A percentile compares a stretch with the other conserved stretches of the same genome.
Evolutionary conservation across 2,113 vertebrate species (phyloP).

Genomic region (Mus pahari): DNA sequence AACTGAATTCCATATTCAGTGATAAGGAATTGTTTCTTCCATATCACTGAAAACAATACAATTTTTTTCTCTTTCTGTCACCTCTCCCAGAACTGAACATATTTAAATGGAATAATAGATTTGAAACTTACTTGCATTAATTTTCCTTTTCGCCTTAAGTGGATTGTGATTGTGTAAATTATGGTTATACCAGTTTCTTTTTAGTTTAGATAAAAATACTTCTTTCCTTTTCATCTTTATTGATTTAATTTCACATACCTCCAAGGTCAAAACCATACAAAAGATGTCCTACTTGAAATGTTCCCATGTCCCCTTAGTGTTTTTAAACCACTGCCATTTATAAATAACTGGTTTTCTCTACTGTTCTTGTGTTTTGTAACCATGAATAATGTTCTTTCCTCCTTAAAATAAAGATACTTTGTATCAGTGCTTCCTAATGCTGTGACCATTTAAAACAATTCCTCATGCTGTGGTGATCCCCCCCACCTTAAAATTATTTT

Average conservation of each 20-base stretch:
- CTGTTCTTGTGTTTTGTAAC: not conserved
- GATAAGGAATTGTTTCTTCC: not conserved
- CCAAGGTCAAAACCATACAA: slow-evolving; percentile 23
- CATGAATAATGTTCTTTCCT: not conserved
- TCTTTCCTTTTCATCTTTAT: not conserved
- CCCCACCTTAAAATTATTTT: not conserved
- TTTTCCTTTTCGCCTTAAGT: slow-evolving; percentile 43
- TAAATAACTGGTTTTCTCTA: not conserved
- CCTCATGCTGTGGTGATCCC: not conserved
- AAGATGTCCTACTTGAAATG: slow-evolving; percentile 9
- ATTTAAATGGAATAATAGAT: slow-evolving; percentile 5
- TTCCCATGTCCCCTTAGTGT: not conserved
- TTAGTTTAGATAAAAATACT: slow-evolving; percentile 19
- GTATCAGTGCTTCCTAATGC: not conserved
- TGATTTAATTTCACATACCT: slow-evolving; percentile 31
- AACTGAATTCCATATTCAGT: not conserved
- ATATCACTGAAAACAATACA: not conserved
- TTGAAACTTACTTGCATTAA: slow-evolving; percentile 14
- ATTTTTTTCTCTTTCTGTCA: not conserved
- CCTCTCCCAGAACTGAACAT: not conserved
- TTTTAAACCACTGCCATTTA: not conserved
- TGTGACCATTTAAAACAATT: not conserved
- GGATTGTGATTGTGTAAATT: slow-evolving; percentile 38
- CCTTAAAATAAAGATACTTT: not conserved
- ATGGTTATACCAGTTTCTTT: slow-evolving; percentile 9